Percentiles rank a stretch among this genome's conserved stretches.
phyloP scores from a whole-genome alignment of 2,113 vertebrate species.

The Ceuthmochares aereus region DNA sequence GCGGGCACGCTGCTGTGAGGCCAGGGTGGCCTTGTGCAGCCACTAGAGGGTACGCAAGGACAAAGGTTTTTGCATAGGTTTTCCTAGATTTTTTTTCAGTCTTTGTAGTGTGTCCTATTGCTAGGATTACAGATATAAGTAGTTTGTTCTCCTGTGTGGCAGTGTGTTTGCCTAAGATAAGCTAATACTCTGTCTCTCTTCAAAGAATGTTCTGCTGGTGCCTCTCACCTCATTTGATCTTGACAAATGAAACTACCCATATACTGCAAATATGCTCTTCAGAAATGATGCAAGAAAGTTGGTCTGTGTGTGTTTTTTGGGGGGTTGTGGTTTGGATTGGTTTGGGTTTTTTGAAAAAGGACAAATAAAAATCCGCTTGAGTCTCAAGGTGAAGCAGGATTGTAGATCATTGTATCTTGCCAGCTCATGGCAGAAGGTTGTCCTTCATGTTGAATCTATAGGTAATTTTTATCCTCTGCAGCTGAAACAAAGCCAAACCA shows the following conservation, averaged over 20 bases:
- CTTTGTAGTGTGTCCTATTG: not conserved
- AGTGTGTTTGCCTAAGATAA: slow-evolving; percentile 55
- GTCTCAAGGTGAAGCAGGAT: not conserved
- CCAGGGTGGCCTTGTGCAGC: not conserved
- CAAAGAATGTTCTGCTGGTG: not conserved
- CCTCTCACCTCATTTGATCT: slow-evolving; percentile 43
- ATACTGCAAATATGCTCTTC: not conserved
- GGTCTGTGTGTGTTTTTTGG: not conserved
- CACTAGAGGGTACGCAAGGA: slow-evolving; percentile 49
- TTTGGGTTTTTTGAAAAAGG: not conserved
- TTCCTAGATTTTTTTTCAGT: not conserved
- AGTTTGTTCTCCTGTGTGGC: not conserved
- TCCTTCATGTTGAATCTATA: not conserved
- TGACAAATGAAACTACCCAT: not conserved
- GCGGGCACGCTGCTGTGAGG: not conserved
- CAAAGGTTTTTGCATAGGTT: not conserved
- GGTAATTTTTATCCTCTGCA: not conserved
- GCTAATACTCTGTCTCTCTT: not conserved
- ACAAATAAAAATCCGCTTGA: not conserved
- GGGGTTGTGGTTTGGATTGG: not conserved
- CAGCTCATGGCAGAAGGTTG: not conserved
- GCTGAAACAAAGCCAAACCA: not conserved
- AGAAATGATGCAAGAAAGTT: not conserved
- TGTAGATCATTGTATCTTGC: not conserved
- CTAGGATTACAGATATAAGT: not conserved